Conservation (phyloP, 2,888 invertebrate genomes). For the Chrysolina americana region DNA sequence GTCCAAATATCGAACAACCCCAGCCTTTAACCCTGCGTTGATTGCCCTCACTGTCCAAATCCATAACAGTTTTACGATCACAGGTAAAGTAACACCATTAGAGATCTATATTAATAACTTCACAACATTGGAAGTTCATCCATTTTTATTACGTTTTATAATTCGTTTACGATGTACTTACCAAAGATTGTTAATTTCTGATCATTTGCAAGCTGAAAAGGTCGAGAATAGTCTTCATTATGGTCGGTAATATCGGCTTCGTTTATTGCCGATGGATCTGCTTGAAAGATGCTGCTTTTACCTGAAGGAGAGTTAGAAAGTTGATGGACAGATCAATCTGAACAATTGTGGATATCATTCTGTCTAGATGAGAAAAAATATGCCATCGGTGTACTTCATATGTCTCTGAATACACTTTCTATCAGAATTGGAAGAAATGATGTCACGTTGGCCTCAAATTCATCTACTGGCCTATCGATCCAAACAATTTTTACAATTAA, state of each 20-base stretch:
- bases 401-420: no score
- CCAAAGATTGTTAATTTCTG: constrained; percentile 33
- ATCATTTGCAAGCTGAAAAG: constrained; percentile 27
- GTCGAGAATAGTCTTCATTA: constrained; percentile 31
- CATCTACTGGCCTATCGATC: no score
- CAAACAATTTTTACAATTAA: no score
- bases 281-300: constrained; percentile 39
- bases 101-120: not conserved
- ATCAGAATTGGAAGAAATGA: no score
- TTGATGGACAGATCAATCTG: not conserved
- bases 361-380: no score
- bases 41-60: constrained; percentile 7
- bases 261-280: not conserved
- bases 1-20: not conserved
- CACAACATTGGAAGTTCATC: constrained; percentile 15
- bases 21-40: not conserved
- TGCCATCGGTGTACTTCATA: no score
- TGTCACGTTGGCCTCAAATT: no score
- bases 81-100: constrained; percentile 15
- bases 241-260: constrained; percentile 29
- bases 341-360: not conserved
- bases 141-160: constrained; percentile 32
- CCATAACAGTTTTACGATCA: constrained; percentile 1
- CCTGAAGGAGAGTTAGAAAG: constrained; percentile 34
- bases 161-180: constrained; percentile 30